phyloP scores from a whole-genome alignment of 2,113 vertebrate species.

The Eulacestoma nigropectus region DNA sequence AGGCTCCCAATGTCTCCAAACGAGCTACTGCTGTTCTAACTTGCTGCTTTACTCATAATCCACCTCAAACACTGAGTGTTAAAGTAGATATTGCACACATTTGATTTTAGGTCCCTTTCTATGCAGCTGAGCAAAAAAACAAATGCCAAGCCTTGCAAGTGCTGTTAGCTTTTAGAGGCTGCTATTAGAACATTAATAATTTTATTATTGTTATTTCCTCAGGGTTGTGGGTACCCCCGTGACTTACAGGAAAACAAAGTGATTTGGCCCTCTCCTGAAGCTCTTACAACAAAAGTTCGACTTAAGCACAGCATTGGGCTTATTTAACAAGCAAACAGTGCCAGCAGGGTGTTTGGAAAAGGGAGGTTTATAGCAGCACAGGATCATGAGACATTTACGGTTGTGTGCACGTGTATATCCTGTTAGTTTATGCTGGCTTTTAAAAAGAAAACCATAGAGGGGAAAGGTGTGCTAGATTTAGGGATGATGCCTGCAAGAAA shows the following conservation, averaged over 20 bases:
- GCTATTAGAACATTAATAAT: conserved; percentile 44
- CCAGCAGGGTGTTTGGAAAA: conserved; percentile 41
- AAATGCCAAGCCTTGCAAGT: conserved; percentile 9
- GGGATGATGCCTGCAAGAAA: neutral
- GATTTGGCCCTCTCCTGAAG: conserved; percentile 11
- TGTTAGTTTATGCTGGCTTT: neutral
- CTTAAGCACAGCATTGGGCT: conserved; percentile 45
- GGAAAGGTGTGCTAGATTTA: neutral
- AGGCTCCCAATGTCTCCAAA: neutral
- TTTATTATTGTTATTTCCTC: conserved; percentile 42
- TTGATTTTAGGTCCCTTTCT: conserved; percentile 38
- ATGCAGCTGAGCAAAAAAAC: conserved; percentile 29
- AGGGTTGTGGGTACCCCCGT: neutral
- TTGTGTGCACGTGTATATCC: neutral
- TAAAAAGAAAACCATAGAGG: neutral
- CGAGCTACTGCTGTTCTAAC: neutral
- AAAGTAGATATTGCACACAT: conserved; percentile 30
- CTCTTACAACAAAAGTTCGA: conserved; percentile 27
- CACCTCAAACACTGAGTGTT: conserved; percentile 35
- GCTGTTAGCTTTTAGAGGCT: conserved; percentile 2
- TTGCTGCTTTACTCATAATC: conserved; percentile 36
- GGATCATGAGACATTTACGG: neutral
- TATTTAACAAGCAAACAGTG: conserved; percentile 56
- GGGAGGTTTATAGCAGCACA: conserved; percentile 37
- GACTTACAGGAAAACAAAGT: conserved; percentile 34